Conservation (phyloP, 2,113 vertebrate species). For the Bufo bufo region DNA sequence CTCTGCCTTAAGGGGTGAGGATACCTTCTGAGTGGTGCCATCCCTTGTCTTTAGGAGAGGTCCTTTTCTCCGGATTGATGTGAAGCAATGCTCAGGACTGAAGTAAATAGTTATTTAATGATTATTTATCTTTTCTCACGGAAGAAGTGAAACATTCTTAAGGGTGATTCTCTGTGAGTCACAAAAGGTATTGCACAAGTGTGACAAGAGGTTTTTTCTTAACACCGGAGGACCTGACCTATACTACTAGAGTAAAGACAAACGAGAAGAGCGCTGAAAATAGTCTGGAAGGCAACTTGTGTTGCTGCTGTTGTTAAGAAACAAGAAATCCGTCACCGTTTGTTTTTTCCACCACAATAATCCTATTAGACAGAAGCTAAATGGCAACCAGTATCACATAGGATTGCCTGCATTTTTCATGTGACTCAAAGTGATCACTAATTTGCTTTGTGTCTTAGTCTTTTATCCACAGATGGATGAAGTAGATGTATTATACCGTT, state of each 20-base stretch:
- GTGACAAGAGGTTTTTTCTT: constrained; percentile 24
- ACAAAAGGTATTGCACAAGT: constrained; percentile 32
- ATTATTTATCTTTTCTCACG: constrained; percentile 15
- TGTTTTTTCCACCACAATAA: constrained; percentile 34
- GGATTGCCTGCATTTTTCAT: background rate
- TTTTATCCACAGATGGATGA: constrained; percentile 31
- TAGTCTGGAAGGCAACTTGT: constrained; percentile 23
- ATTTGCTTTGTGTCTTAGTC: constrained; percentile 27
- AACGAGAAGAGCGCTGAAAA: constrained; percentile 17
- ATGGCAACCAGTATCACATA: constrained; percentile 36
- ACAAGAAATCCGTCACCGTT: constrained; percentile 45
- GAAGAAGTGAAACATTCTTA: constrained; percentile 42
- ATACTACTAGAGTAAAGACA: constrained; percentile 10
- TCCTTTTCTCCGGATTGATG: background rate
- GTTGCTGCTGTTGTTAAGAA: constrained; percentile 52
- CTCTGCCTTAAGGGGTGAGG: background rate
- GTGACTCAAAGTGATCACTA: constrained; percentile 30
- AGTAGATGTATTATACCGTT: background rate
- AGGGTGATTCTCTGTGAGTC: constrained; percentile 19
- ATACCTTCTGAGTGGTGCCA: background rate
- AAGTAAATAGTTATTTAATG: constrained; percentile 3
- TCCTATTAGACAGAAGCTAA: constrained; percentile 43
- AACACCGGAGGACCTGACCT: background rate
- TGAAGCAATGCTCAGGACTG: constrained; percentile 6
- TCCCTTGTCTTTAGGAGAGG: background rate